Evolutionary conservation across 2,113 vertebrate species (phyloP), one percentile per base, ranked within the genome.

Genomic region (Eira barbara): DNA sequence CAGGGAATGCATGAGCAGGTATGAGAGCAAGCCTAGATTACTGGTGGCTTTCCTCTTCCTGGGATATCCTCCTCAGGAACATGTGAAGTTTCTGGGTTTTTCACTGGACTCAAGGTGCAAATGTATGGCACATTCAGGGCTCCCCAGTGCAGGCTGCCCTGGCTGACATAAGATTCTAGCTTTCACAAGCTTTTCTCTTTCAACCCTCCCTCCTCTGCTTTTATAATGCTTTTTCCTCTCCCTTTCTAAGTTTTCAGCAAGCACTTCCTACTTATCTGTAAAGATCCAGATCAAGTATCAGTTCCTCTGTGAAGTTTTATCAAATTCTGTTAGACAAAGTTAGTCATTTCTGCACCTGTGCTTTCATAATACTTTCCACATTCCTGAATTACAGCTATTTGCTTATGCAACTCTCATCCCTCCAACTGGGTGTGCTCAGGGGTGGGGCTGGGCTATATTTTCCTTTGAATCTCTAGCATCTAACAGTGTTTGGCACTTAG

Each of bases 331-430:
- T 97, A 79, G 86, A 83, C 14, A 9, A 52, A 80, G 89, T 90
- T 86, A 87, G 83, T 83, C 83, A 94, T 96, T 69, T 55, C 92
- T 92, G 69, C 79, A 94, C 83, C 95, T 96, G 79, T 91, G 89
- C 92, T 96, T 96, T 88, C 49, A 76, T 6, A 94, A 79, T 27
- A 47, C 89, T 95, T 91, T 86, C 59, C 73, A 89, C 93, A 96
- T 97, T 97, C 92, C 36, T 92, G 31, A 92, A 12, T 17, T 89
- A 36, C 31, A 91, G 67, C 80, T 92, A 34, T 95, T 57, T 74
- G 96, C 92, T 94, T 94, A 39, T 23, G 49, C 34, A 89, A 45
- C 79, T 80, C 55, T 87, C 47, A 49, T 39, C 42, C 29, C 11
- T 82, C 55, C 74, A 34, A 57, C 39, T 83, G 52, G 27, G 49